phyloP scores from a whole-genome alignment of 2,797 vertebrate genomes.

The Balearica regulorum region DNA sequence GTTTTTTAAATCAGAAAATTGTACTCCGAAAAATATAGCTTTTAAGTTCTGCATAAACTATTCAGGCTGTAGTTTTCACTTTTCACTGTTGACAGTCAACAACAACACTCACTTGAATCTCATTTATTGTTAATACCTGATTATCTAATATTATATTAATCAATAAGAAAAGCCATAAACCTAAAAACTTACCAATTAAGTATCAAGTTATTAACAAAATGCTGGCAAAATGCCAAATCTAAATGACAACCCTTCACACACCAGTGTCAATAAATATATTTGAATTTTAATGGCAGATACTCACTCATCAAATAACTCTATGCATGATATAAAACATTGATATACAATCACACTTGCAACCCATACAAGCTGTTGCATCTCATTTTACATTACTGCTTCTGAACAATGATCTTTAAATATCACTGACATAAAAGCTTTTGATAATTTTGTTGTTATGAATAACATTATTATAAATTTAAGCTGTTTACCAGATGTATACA shows the following conservation, averaged over 20 bases:
- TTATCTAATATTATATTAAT: background rate
- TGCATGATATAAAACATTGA: slow-evolving; percentile 50
- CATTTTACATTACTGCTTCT: slow-evolving; percentile 35
- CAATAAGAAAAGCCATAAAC: background rate
- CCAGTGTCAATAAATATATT: background rate
- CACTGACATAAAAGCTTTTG: slow-evolving; percentile 27
- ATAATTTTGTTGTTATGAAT: slow-evolving; percentile 13
- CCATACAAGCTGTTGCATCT: background rate
- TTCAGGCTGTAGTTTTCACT: background rate
- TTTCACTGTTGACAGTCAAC: background rate
- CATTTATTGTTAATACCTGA: background rate
- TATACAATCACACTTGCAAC: slow-evolving; percentile 36
- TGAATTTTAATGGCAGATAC: slow-evolving; percentile 37
- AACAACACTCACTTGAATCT: background rate
- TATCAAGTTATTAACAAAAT: slow-evolving; percentile 11
- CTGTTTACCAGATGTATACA: background rate
- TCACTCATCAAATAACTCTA: slow-evolving; percentile 26
- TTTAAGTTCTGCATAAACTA: background rate
- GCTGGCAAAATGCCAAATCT: slow-evolving; percentile 18
- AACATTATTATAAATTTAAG: slow-evolving; percentile 33
- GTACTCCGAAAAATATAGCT: background rate
- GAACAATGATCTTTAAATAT: slow-evolving; percentile 62
- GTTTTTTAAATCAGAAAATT: background rate
- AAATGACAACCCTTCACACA: background rate
- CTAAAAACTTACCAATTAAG: background rate